Conservation (phyloP, 2,888 invertebrate species). For the Orchesella flavescens region DNA sequence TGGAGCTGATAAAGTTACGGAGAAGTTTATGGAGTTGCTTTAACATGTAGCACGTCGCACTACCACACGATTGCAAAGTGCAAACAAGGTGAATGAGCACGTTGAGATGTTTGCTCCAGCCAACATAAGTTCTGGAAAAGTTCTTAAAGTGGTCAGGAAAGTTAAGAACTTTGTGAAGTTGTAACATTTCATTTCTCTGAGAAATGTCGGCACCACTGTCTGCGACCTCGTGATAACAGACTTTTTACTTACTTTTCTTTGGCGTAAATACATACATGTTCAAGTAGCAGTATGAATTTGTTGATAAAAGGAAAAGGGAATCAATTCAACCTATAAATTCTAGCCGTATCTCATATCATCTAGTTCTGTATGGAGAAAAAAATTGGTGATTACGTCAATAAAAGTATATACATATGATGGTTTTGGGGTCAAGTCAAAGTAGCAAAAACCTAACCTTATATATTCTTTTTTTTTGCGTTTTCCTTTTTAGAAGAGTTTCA, state of each 20-base stretch:
- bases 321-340: too few relatives aligned
- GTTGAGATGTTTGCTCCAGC: neutral
- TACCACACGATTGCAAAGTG: constrained; percentile 14
- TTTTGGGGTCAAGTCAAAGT: too few relatives aligned
- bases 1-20: constrained; percentile 19
- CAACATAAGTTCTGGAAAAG: too few relatives aligned
- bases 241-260: constrained; percentile 2
- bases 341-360: too few relatives aligned
- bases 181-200: constrained; percentile 27
- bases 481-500: too few relatives aligned
- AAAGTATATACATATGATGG: too few relatives aligned
- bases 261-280: neutral
- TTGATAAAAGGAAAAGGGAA: too few relatives aligned
- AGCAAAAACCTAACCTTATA: too few relatives aligned
- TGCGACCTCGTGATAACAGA: constrained; percentile 36
- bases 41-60: neutral
- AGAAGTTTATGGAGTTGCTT: neutral
- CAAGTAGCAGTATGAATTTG: neutral
- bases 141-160: too few relatives aligned
- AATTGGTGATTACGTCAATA: too few relatives aligned
- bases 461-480: too few relatives aligned
- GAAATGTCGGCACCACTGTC: constrained; percentile 2
- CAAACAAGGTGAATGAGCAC: constrained; percentile 24
- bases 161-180: neutral
- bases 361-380: neutral